phyloP scores from a whole-genome alignment of 2,888 invertebrate species.

The Arrhopalites spinosus region DNA sequence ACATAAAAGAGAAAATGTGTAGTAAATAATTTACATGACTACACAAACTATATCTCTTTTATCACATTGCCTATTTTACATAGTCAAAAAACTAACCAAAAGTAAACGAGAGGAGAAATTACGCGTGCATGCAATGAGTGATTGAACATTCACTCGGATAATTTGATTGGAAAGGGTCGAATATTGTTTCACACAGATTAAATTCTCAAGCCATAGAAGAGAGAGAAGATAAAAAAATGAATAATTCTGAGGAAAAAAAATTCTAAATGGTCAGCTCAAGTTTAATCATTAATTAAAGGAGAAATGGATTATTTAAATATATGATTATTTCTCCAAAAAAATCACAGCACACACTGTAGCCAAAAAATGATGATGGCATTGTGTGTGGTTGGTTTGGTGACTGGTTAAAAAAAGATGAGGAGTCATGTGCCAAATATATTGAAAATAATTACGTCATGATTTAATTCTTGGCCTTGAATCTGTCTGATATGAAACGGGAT shows the following conservation, averaged over 20 bases:
- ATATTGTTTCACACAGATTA: slow-evolving; percentile 6
- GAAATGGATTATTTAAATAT: neutral
- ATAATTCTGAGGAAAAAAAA: too few species aligned
- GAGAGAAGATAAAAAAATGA: neutral
- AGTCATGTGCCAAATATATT: slow-evolving; percentile 40
- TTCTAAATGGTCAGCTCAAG: neutral
- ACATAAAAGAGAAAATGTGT: too few species aligned
- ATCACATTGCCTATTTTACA: too few species aligned
- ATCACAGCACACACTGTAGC: neutral
- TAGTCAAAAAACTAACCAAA: too few species aligned
- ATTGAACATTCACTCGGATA: slow-evolving; percentile 1
- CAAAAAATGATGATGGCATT: neutral
- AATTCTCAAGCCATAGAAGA: too few species aligned
- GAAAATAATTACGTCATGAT: slow-evolving; percentile 39
- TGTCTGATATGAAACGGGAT: slow-evolving; percentile 25
- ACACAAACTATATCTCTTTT: too few species aligned
- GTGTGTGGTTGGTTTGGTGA: neutral
- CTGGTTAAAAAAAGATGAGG: neutral
- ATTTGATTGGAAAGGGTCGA: slow-evolving; percentile 18
- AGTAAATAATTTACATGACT: too few species aligned
- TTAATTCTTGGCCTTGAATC: slow-evolving; percentile 41
- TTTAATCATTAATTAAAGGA: slow-evolving; percentile 14
- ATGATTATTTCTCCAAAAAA: neutral
- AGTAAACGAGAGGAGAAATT: neutral
- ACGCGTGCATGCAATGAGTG: slow-evolving; percentile 8